These are phyloP conservation scores for Peromyscus eremicus DNA, from an alignment of 2,797 vertebrate species.

Conservation along the genomic window DNA sequence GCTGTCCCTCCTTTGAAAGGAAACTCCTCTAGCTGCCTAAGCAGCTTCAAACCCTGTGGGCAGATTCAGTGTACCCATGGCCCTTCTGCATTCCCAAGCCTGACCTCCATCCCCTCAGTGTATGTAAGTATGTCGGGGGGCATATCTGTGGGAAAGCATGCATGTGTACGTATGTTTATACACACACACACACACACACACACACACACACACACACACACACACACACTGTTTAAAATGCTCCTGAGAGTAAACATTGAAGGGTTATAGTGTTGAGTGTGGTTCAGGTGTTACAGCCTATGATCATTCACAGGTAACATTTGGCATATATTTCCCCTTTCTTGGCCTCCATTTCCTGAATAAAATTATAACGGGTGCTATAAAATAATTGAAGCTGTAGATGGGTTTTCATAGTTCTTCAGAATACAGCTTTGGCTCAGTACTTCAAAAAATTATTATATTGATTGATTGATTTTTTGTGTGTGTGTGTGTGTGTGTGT, in stretches of 20 bases:
- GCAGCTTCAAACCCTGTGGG: not conserved
- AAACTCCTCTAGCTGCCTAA: not conserved
- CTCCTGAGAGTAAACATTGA: not conserved
- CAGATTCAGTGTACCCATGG: not conserved
- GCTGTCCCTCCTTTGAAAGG: not conserved
- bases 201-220: not conserved
- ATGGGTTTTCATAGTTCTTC: not conserved
- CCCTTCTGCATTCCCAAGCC: not conserved
- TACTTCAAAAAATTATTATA: not conserved
- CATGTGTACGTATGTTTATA: not conserved
- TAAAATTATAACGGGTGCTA: not conserved
- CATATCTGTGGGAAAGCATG: not conserved
- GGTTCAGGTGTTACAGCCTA: not conserved
- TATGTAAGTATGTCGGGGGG: too few relatives aligned
- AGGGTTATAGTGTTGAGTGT: fast-evolving
- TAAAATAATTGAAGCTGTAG: not conserved
- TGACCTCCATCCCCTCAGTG: not conserved
- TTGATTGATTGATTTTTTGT: not conserved
- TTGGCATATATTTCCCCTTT: not conserved
- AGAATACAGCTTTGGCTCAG: fast-evolving
- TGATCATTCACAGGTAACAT: not conserved
- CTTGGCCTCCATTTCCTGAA: not conserved
- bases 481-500: not conserved
- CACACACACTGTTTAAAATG: not conserved
- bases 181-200: not conserved